Base-by-base conservation (phyloP, 1,140 invertebrate species). In the Brachionus sp. region DNA sequence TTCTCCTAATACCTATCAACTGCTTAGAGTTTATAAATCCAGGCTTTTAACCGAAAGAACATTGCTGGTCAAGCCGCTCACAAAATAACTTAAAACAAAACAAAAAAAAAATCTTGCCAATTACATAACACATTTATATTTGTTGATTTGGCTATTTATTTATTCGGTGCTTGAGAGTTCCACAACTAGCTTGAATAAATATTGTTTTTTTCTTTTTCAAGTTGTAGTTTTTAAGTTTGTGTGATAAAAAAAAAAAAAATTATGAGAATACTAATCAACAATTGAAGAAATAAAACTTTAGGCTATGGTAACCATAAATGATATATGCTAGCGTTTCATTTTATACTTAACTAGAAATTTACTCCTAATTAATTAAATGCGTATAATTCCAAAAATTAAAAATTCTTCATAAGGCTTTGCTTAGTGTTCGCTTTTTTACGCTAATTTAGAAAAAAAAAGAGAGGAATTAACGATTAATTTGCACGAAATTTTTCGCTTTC, bases 401-500 rank as follows among this genome's bases (percentile, higher is more conserved):
- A 37, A 19, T 70, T 39, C 37, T 16, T 39, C 33, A 70, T 70
- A 39, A 70, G 35, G 37, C 37, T 70, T 70, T 70, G 25, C 29
- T 68, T 68, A 35, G n/a, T 70, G 33, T 19, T 70, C 37, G 16
- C 37, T 19, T 70, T 39, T 37, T 39, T 37, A 39, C 66, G 50
- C 50, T 57, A 25, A 57, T 57, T 57, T 57, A 57, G 9, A 57
- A 57, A 42, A 42, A 42, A 10, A 57, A 6, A 57, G 29, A 29
- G 23, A 39, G 16, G 16, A 37, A 37, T 19, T 39, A 70, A 70
- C 66, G 33, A 70, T 70, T 70, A 70, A 70, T 70, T 70, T 70
- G 66, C 66, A 70, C 66, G 66, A 70, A 70, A 70, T 37, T 37
- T 68, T 70, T 70, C 66, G n/a, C 66, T 70, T 70, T 70, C 35